phyloP scores from a whole-genome alignment of 2,888 invertebrate species.

The Diloba caeruleocephala region DNA sequence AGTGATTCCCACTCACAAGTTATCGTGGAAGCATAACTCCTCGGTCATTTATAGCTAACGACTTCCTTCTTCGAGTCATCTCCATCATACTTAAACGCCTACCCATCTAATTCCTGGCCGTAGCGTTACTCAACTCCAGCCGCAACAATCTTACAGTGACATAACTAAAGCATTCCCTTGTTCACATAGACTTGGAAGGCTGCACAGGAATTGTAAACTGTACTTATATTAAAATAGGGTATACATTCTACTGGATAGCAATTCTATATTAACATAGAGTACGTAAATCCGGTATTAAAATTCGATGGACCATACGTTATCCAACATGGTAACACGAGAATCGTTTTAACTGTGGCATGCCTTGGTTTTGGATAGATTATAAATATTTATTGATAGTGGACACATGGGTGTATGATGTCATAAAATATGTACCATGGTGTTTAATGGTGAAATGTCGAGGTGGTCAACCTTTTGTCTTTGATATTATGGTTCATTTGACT shows the following conservation, averaged over 20 bases:
- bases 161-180: conserved; percentile 56
- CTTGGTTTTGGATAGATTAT: conserved; percentile 57
- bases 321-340: conserved; percentile 77
- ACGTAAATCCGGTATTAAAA: conserved; percentile 84
- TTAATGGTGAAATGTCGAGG: neutral
- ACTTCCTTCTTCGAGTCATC: conserved; percentile 30
- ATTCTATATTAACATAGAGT: conserved; percentile 60
- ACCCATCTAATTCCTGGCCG: conserved; percentile 54
- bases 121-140: conserved; percentile 48
- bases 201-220: conserved; percentile 4
- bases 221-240: neutral
- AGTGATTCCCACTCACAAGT: no score
- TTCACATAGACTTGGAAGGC: conserved; percentile 31
- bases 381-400: conserved; percentile 52
- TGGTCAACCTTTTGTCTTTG: neutral
- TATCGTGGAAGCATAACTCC: conserved; percentile 29
- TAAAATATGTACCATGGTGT: no score
- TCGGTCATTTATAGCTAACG: conserved; percentile 21
- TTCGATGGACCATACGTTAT: conserved; percentile 82
- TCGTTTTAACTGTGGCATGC: conserved; percentile 78
- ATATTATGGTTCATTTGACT: no score
- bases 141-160: conserved; percentile 63
- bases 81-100: conserved; percentile 54
- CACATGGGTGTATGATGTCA: conserved; percentile 10
- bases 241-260: conserved; percentile 9